Evolutionary conservation across 2,888 invertebrate genomes (phyloP).

Genomic region (Litoditis marina): DNA sequence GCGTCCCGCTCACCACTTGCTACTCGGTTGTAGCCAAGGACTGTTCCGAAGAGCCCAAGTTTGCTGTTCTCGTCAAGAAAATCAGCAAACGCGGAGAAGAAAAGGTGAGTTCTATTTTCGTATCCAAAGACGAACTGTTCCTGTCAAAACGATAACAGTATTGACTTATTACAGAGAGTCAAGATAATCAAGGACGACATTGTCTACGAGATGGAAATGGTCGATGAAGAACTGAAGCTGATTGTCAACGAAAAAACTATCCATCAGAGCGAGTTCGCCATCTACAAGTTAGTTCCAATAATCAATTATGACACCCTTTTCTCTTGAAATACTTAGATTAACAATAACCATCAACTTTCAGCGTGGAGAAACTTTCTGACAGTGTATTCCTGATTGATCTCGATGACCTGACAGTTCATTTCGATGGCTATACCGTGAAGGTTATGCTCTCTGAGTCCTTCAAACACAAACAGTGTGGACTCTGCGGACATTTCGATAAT

Average conservation of each 20-base stretch:
- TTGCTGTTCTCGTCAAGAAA: slow-evolving; percentile 62
- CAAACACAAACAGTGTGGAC: slow-evolving; percentile 50
- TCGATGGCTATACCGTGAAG: slow-evolving; percentile 46
- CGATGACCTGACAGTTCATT: slow-evolving; percentile 32
- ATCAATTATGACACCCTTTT: neutral
- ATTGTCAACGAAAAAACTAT: slow-evolving; percentile 2
- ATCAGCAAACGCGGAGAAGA: slow-evolving; percentile 39
- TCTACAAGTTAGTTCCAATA: neutral
- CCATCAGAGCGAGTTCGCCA: too few species aligned
- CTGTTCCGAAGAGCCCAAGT: slow-evolving; percentile 60
- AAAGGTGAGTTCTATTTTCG: slow-evolving; percentile 1
- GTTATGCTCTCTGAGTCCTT: slow-evolving; percentile 36
- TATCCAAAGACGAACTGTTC: neutral
- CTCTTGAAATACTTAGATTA: neutral
- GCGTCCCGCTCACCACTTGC: slow-evolving; percentile 58
- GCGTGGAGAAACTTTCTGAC: slow-evolving; percentile 31
- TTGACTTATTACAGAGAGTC: slow-evolving; percentile 2
- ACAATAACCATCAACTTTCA: slow-evolving; percentile 13
- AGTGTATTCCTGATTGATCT: slow-evolving; percentile 33
- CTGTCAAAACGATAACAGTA: neutral
- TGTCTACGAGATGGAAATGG: slow-evolving; percentile 19
- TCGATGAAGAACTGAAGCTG: slow-evolving; percentile 6
- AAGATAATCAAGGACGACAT: slow-evolving; percentile 19
- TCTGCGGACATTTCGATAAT: slow-evolving; percentile 56
- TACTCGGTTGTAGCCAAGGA: slow-evolving; percentile 64